A percentile compares a stretch with the other conserved stretches of the same genome.
Conservation (phyloP, 1,140 invertebrate genomes). For the Berghia stephanieae region DNA sequence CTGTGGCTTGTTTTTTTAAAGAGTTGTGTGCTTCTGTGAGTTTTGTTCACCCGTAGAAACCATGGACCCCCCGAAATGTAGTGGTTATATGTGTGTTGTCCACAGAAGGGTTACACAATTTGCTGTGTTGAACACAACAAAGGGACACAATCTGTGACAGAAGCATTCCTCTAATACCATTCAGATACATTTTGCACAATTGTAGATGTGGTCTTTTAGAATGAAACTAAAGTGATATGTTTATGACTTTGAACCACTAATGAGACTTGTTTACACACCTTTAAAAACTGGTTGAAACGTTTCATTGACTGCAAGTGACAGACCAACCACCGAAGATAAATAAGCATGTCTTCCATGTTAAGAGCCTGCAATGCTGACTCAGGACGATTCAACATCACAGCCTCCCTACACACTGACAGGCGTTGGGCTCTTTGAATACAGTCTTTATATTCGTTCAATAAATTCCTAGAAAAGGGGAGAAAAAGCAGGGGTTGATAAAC, state of each 20-base stretch:
- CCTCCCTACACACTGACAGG: slow-evolving; percentile 54
- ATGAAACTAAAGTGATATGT: too few relatives aligned
- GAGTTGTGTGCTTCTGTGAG: too few relatives aligned
- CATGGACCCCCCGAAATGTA: too few relatives aligned
- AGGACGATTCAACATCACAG: slow-evolving; percentile 44
- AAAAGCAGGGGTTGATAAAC: slow-evolving; percentile 1
- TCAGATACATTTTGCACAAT: too few relatives aligned
- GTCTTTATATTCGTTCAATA: slow-evolving; percentile 64
- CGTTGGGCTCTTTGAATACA: slow-evolving; percentile 60
- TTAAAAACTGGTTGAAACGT: slow-evolving; percentile 61
- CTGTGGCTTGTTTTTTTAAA: too few relatives aligned
- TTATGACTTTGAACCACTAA: neutral
- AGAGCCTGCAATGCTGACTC: slow-evolving; percentile 45
- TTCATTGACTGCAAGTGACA: slow-evolving; percentile 62
- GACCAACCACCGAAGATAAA: slow-evolving; percentile 64
- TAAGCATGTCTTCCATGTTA: slow-evolving; percentile 61
- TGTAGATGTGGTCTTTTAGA: too few relatives aligned
- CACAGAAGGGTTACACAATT: too few relatives aligned
- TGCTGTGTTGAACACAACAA: too few relatives aligned
- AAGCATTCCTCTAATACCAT: too few relatives aligned
- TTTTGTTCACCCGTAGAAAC: too few relatives aligned
- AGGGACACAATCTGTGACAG: too few relatives aligned
- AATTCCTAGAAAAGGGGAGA: slow-evolving; percentile 47
- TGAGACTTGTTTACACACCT: slow-evolving; percentile 46
- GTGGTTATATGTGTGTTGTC: too few relatives aligned